A percentile compares a stretch with the other conserved stretches of the same genome.
Conservation (phyloP, 2,888 invertebrate genomes). For the Rhingia rostrata region DNA sequence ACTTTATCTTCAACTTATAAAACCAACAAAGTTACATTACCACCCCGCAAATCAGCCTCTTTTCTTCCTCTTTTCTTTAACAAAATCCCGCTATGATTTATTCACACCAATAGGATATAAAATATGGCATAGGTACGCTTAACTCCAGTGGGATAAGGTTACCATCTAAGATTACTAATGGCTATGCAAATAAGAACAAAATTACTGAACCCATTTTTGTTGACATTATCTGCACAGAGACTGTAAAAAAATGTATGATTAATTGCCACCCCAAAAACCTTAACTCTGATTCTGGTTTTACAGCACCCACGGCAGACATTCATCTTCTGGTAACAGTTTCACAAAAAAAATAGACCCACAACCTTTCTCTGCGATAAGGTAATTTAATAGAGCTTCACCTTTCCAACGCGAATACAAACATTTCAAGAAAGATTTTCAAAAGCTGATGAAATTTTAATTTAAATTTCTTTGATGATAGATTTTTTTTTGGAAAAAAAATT, state of each 20-base stretch:
- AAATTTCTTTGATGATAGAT: slow-evolving; percentile 28
- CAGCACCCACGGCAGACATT: slow-evolving; percentile 68
- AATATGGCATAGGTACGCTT: slow-evolving; percentile 41
- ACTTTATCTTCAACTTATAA: too few relatives aligned
- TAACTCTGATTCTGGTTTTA: slow-evolving; percentile 63
- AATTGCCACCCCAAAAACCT: slow-evolving; percentile 65
- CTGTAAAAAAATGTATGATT: slow-evolving; percentile 65
- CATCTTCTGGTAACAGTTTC: slow-evolving; percentile 52
- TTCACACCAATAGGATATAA: slow-evolving; percentile 40
- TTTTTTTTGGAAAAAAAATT: background rate
- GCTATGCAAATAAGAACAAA: slow-evolving; percentile 78
- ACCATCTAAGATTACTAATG: slow-evolving; percentile 71
- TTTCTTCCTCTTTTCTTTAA: slow-evolving; percentile 29
- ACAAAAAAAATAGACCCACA: slow-evolving; percentile 35
- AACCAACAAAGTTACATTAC: too few relatives aligned
- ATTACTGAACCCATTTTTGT: slow-evolving; percentile 83
- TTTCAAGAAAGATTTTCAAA: slow-evolving; percentile 46
- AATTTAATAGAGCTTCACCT: slow-evolving; percentile 65
- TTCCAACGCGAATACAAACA: slow-evolving; percentile 5
- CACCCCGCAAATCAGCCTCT: too few relatives aligned
- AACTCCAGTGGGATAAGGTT: slow-evolving; percentile 43
- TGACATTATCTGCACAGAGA: slow-evolving; percentile 81
- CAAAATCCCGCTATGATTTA: slow-evolving; percentile 57
- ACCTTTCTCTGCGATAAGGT: slow-evolving; percentile 54
- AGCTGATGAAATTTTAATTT: slow-evolving; percentile 72